Conservation (phyloP, 2,888 invertebrate genomes). For the Salticus scenicus region DNA sequence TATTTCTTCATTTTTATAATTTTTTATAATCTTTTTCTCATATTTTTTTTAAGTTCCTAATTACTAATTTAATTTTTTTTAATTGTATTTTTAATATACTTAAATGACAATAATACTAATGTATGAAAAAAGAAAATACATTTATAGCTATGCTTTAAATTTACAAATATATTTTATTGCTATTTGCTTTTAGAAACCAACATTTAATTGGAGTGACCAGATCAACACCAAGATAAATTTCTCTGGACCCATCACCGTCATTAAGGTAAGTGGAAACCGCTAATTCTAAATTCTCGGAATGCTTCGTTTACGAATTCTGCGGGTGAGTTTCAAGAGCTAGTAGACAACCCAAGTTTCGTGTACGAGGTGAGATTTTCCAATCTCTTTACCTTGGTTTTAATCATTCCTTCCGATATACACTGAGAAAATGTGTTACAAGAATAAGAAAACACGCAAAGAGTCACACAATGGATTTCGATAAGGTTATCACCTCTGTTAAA, state of each 20-base stretch:
- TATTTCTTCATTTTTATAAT: no score
- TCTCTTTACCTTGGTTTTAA: neutral
- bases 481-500: no score
- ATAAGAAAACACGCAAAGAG: no score
- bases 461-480: no score
- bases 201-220: neutral
- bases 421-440: neutral
- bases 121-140: no score
- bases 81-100: no score
- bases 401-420: neutral
- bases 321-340: slow-evolving; percentile 24
- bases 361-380: slow-evolving; percentile 55
- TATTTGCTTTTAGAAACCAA: neutral
- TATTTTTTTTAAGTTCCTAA: no score
- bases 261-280: slow-evolving; percentile 54
- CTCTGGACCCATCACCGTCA: slow-evolving; percentile 37
- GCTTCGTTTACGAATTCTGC: slow-evolving; percentile 49
- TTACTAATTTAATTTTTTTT: no score
- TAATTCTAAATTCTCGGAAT: slow-evolving; percentile 35
- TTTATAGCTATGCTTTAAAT: no score
- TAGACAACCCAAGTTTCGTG: slow-evolving; percentile 13
- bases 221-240: neutral
- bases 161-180: no score
- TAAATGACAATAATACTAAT: no score
- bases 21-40: no score